Evolutionary conservation across 2,113 vertebrate genomes (phyloP), one percentile per base, ranked within the genome.

Genomic region (Phylloscopus trochiloides): DNA sequence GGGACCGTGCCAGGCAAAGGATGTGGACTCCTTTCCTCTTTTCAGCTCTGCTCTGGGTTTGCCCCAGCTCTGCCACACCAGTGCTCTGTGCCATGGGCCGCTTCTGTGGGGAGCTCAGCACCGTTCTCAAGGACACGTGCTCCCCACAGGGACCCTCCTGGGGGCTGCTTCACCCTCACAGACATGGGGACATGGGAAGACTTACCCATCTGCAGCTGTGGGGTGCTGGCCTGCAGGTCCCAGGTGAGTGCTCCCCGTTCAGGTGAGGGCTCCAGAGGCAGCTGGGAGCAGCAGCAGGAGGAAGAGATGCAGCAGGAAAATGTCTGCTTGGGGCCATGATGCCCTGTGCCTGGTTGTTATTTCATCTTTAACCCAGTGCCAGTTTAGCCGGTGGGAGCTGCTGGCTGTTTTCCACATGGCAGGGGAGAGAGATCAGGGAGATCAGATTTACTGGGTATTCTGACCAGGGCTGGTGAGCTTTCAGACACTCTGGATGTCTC

Each of bases 31-130:
- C 18, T 6, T 24, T 66, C 18, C 19, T 25, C 8, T 21, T 14
- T 13, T 17, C 4, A 2, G n/a, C 40, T 77, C 40, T 63, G 31
- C 47, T 36, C 16, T 18, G 14, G 32, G 40, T 11, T 42, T 72
- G 52, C 22, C 10, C 9, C 52, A 15, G 15, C 11, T 57, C 62
- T 40, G 34, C 34, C 25, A 7, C n/a, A 6, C 12, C 1, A 0
- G 11, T 28, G 50, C 48, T 42, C 19, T 0, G 1, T 22, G 54
- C 40, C 0, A 0, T 6, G 26, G 12, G 17, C 17, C 9, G 17
- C 22, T 9, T 0, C 5, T 21, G 10, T 4, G 3, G 28, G 38
- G 62, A 68, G 28, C 19, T 45, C 3, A 1, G 38, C 36, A 22
- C 36, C 1, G 5, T n/a, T n/a, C 19, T 25, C 21, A 3, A 5